phyloP scores from a whole-genome alignment of 2,888 invertebrate genomes.

The Helobdella robusta region DNA sequence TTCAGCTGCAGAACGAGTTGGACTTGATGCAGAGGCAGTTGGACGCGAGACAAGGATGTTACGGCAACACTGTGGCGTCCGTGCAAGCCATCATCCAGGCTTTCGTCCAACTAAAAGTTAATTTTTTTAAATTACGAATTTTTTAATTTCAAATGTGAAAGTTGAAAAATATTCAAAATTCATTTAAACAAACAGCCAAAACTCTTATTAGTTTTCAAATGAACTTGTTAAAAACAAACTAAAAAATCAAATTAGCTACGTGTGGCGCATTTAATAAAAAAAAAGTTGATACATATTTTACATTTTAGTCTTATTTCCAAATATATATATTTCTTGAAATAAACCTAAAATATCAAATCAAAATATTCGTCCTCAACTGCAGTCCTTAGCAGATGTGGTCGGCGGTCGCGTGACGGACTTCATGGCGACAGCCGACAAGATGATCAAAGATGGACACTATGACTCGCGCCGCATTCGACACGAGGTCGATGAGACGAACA shows the following conservation, averaged over 20 bases:
- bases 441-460: constrained; percentile 49
- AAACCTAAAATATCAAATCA: no score
- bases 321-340: no score
- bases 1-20: constrained; percentile 63
- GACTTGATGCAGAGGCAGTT: constrained; percentile 61
- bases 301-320: no score
- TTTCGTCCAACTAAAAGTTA: constrained; percentile 68
- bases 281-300: no score
- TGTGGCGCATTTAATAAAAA: no score
- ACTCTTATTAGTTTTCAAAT: no score
- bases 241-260: no score
- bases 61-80: constrained; percentile 63
- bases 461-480: constrained; percentile 54
- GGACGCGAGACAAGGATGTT: constrained; percentile 59
- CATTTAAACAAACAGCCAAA: background rate
- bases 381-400: constrained; percentile 42
- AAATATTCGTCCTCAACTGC: no score
- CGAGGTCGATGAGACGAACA: constrained; percentile 57
- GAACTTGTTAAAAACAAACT: background rate
- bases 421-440: constrained; percentile 56
- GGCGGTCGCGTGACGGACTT: constrained; percentile 64
- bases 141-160: background rate
- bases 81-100: constrained; percentile 63
- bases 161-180: background rate
- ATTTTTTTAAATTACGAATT: no score